These are phyloP conservation scores for Clupea harengus DNA, from an alignment of 2,113 vertebrate genomes.

Conservation along the genomic window DNA sequence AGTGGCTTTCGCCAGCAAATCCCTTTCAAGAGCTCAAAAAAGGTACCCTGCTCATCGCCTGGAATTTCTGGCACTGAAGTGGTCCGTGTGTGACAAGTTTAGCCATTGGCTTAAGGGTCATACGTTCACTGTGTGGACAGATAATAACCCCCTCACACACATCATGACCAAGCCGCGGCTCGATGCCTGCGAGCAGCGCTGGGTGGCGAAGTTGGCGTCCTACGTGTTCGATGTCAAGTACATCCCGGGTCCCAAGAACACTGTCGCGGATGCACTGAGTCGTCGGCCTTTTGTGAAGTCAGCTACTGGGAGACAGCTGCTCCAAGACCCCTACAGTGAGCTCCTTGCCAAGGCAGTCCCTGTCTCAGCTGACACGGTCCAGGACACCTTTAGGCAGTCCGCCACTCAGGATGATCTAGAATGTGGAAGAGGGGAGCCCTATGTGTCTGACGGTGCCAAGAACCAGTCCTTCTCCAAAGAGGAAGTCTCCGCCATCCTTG, in stretches of 20 bases:
- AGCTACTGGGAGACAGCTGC: not conserved
- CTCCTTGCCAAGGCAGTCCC: not conserved
- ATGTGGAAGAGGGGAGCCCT: not conserved
- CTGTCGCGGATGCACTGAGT: slow-evolving; percentile 16
- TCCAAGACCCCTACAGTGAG: not conserved
- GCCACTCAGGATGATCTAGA: not conserved
- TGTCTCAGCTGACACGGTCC: not conserved
- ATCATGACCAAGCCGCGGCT: slow-evolving; percentile 15
- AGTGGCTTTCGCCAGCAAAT: too few species aligned
- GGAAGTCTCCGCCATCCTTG: slow-evolving; percentile 15
- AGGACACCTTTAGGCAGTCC: not conserved
- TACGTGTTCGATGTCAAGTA: slow-evolving; percentile 18
- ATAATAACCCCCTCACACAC: slow-evolving; percentile 19
- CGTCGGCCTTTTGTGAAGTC: not conserved
- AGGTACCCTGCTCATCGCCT: not conserved
- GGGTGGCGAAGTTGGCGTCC: slow-evolving; percentile 16
- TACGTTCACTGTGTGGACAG: too few species aligned
- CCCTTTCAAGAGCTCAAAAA: too few species aligned
- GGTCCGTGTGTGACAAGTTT: too few species aligned
- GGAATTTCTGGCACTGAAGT: too few species aligned
- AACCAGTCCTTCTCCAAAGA: not conserved
- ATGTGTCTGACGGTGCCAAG: not conserved
- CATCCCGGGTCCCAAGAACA: slow-evolving; percentile 3
- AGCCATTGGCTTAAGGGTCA: too few species aligned
- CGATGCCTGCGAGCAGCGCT: slow-evolving; percentile 23